These are phyloP conservation scores for Cercocebus atys DNA, from an alignment of 2,113 vertebrate species.

Conservation along the genomic window DNA sequence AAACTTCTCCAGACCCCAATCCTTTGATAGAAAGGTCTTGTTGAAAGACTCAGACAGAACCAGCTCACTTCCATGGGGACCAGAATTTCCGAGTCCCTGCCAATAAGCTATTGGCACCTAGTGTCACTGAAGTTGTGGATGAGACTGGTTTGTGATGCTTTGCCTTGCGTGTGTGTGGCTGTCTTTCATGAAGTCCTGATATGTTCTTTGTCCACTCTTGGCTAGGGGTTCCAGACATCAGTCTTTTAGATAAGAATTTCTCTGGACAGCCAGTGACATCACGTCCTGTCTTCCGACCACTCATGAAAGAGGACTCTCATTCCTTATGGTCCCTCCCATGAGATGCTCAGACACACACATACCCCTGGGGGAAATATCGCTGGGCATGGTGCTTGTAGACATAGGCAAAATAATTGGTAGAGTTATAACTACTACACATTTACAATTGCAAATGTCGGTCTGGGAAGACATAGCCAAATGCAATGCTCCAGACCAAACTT, in stretches of 20 bases:
- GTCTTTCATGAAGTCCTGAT: background rate
- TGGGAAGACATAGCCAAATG: fast-evolving
- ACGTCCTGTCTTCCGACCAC: background rate
- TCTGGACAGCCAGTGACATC: background rate
- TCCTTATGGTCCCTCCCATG: background rate
- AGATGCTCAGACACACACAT: background rate
- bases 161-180: fast-evolving
- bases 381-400: background rate
- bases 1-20: fast-evolving
- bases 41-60: background rate
- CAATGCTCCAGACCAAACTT: background rate
- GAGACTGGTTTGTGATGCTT: fast-evolving
- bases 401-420: background rate
- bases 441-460: fast-evolving
- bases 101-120: fast-evolving
- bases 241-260: background rate
- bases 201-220: fast-evolving
- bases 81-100: no score
- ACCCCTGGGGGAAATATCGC: fast-evolving
- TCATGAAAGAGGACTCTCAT: background rate
- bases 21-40: background rate
- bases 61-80: fast-evolving
- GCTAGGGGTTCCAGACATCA: no score
- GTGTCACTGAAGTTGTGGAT: background rate
- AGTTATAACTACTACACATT: fast-evolving